These are phyloP conservation scores for Squalus acanthias DNA, from an alignment of 2,797 vertebrate species.

Conservation along the genomic window DNA sequence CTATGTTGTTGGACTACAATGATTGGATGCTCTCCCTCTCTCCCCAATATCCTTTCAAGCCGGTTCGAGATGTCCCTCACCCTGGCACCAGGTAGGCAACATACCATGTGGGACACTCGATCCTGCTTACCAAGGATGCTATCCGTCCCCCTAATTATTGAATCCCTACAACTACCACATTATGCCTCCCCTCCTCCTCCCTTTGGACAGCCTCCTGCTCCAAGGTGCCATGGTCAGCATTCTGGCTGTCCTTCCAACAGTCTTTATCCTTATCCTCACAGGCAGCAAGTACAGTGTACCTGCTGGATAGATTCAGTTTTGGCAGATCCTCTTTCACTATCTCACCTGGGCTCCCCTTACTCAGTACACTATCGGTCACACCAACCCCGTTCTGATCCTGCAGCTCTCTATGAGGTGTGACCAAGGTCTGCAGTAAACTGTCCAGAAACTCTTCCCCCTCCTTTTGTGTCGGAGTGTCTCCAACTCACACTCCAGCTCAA, in stretches of 20 bases:
- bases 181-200: background rate
- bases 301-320: background rate
- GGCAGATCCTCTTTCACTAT: too few relatives aligned
- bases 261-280: background rate
- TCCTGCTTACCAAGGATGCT: background rate
- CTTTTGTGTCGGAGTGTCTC: background rate
- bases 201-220: background rate
- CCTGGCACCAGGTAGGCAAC: background rate
- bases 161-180: background rate
- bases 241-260: background rate
- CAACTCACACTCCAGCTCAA: too few relatives aligned
- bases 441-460: background rate
- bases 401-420: background rate
- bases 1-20: too few relatives aligned
- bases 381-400: background rate
- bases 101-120: background rate
- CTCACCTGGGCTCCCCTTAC: background rate
- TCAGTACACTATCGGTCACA: background rate
- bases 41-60: too few relatives aligned
- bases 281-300: background rate
- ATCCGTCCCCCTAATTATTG: background rate
- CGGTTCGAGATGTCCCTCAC: too few relatives aligned
- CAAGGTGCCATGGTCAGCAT: background rate
- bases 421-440: background rate
- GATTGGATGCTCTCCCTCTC: too few relatives aligned